Conservation (phyloP, 2,113 vertebrate genomes). For the Tetrao urogallus region DNA sequence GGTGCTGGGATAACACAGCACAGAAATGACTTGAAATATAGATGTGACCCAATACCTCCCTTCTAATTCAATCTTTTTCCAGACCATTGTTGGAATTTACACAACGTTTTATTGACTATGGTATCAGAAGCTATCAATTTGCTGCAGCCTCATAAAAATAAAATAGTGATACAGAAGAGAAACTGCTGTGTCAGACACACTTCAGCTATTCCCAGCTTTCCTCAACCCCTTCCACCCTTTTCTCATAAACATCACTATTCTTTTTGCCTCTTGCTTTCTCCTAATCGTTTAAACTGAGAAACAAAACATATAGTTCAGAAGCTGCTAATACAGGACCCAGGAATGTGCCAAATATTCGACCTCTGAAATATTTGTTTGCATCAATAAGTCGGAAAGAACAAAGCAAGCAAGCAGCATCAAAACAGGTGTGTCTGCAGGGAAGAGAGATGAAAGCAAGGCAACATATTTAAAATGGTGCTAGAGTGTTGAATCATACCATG, state of each 20-base stretch:
- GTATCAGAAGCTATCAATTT: slow-evolving; percentile 71
- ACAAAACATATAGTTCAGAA: slow-evolving; percentile 66
- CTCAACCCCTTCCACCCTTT: slow-evolving; percentile 55
- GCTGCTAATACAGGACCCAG: slow-evolving; percentile 60
- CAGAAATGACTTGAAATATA: slow-evolving; percentile 51
- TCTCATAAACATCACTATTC: slow-evolving; percentile 56
- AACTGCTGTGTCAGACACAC: slow-evolving; percentile 68
- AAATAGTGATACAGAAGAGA: slow-evolving; percentile 72
- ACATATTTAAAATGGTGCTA: slow-evolving; percentile 61
- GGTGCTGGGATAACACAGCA: slow-evolving; percentile 33
- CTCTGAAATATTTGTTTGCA: slow-evolving; percentile 64
- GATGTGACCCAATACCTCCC: slow-evolving; percentile 64
- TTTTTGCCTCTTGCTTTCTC: slow-evolving; percentile 62
- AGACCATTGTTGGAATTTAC: slow-evolving; percentile 70
- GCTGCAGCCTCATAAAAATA: slow-evolving; percentile 75
- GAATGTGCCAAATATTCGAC: slow-evolving; percentile 63
- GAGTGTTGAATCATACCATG: slow-evolving; percentile 31
- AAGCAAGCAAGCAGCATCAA: slow-evolving; percentile 49
- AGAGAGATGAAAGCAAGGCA: slow-evolving; percentile 54
- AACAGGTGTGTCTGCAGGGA: slow-evolving; percentile 47
- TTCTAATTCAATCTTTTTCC: slow-evolving; percentile 74
- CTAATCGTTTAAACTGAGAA: slow-evolving; percentile 61
- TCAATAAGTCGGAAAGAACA: slow-evolving; percentile 51
- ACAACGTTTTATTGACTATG: slow-evolving; percentile 70
- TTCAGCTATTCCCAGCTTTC: slow-evolving; percentile 47